Conservation (phyloP, 2,797 vertebrate species). For the Leuciscus waleckii region DNA sequence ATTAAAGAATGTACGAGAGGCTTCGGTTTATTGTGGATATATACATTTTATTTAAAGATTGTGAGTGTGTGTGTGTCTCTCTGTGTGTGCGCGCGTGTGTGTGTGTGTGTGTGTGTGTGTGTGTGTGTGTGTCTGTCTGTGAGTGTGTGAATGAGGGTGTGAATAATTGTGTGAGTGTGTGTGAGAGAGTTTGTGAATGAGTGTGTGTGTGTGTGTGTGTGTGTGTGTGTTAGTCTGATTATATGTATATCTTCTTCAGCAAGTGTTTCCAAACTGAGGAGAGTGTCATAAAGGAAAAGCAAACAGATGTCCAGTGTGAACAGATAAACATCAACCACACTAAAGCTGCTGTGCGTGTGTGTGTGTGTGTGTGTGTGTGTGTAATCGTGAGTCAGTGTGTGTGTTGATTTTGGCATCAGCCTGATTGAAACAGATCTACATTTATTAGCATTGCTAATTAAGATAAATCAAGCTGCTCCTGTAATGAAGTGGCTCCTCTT, state of each 20-base stretch:
- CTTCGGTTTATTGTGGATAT: not conserved
- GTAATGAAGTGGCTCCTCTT: slow-evolving; percentile 57
- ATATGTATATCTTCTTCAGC: too few relatives aligned
- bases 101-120: not conserved
- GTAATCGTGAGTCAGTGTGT: slow-evolving; percentile 34
- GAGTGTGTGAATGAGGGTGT: not conserved
- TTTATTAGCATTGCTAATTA: slow-evolving; percentile 58
- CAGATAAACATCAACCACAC: too few relatives aligned
- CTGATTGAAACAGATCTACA: slow-evolving; percentile 60
- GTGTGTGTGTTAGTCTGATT: too few relatives aligned
- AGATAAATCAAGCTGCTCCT: slow-evolving; percentile 54
- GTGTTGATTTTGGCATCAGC: slow-evolving; percentile 39
- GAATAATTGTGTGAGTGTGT: too few relatives aligned
- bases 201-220: not conserved
- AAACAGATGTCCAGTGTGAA: too few relatives aligned
- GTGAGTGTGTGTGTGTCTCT: too few relatives aligned
- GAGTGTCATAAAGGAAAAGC: too few relatives aligned
- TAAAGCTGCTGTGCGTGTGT: too few relatives aligned
- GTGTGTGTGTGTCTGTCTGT: not conserved
- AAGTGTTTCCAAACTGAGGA: too few relatives aligned
- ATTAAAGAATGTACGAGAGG: not conserved
- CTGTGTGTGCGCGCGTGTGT: not conserved
- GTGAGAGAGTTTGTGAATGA: accelerated
- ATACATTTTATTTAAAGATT: not conserved
- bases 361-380: too few relatives aligned